Percentiles rank a stretch among this genome's conserved stretches.
phyloP scores from a whole-genome alignment of 2,888 invertebrate genomes.

The Axea sp. region DNA sequence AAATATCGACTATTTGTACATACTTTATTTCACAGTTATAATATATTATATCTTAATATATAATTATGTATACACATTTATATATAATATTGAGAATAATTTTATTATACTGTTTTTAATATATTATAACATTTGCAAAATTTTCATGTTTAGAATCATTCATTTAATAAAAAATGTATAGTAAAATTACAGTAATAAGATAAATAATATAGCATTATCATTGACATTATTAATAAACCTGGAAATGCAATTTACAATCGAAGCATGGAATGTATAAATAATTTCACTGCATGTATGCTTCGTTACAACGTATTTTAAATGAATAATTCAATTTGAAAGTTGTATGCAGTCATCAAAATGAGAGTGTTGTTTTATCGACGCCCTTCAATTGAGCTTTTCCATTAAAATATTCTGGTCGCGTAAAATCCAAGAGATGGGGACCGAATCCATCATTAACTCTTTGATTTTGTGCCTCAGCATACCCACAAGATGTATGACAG shows the following conservation, averaged over 20 bases:
- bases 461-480: slow-evolving; percentile 71
- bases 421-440: slow-evolving; percentile 65
- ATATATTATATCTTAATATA: no score
- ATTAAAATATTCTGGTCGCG: slow-evolving; percentile 60
- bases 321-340: slow-evolving; percentile 57
- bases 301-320: slow-evolving; percentile 55
- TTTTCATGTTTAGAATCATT: no score
- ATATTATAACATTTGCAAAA: no score
- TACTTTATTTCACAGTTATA: no score
- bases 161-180: no score
- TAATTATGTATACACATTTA: no score
- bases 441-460: slow-evolving; percentile 71
- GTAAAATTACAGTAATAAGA: no score
- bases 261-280: slow-evolving; percentile 48
- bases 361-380: slow-evolving; percentile 54
- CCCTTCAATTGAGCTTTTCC: slow-evolving; percentile 62
- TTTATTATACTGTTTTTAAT: no score
- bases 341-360: slow-evolving; percentile 47
- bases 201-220: no score
- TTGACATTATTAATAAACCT: no score
- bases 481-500: slow-evolving; percentile 65
- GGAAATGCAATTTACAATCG: slow-evolving; percentile 17
- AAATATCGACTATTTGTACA: no score
- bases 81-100: no score
- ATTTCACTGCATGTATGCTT: slow-evolving; percentile 24